phyloP scores from a whole-genome alignment of 2,113 vertebrate species.

The Zootoca vivipara region DNA sequence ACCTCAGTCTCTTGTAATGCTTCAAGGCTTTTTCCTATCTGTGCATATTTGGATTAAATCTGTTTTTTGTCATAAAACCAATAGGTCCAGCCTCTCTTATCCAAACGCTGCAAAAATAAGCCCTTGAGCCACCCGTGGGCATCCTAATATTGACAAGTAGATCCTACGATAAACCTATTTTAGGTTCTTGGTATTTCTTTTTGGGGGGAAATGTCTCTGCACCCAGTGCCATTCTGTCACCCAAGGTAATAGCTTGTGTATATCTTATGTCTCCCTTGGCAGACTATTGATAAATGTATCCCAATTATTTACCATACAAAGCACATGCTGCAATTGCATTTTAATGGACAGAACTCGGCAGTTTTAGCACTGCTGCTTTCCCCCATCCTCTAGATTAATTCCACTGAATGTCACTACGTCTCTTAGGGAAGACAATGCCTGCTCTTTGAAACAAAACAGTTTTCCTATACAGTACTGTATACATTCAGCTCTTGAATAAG shows the following conservation, averaged over 20 bases:
- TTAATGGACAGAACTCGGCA: not conserved
- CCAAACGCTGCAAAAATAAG: conserved; percentile 11
- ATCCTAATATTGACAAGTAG: conserved; percentile 13
- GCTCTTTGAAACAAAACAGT: conserved; percentile 24
- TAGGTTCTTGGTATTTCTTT: conserved; percentile 1
- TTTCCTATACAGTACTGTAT: conserved; percentile 41
- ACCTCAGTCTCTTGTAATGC: not conserved
- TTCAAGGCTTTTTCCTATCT: not conserved
- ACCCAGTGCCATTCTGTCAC: conserved; percentile 8
- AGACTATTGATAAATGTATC: conserved; percentile 27
- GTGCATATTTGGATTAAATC: conserved; percentile 15
- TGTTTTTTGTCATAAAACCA: conserved; percentile 22
- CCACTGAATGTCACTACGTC: not conserved
- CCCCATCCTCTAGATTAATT: not conserved
- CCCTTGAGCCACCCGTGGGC: conserved; percentile 1
- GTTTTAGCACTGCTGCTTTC: not conserved
- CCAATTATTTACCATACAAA: conserved; percentile 22
- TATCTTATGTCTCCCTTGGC: not conserved
- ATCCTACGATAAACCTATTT: conserved; percentile 5
- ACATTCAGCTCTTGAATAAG: conserved; percentile 25
- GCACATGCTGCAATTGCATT: not conserved
- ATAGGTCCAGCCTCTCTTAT: not conserved
- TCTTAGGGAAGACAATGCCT: not conserved
- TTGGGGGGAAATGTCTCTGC: not conserved
- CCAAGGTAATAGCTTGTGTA: conserved; percentile 2